Evolutionary conservation across 2,888 invertebrate species (phyloP), one percentile per base, ranked within the genome.

Genomic region (Amblyjoppa fuscipennis): DNA sequence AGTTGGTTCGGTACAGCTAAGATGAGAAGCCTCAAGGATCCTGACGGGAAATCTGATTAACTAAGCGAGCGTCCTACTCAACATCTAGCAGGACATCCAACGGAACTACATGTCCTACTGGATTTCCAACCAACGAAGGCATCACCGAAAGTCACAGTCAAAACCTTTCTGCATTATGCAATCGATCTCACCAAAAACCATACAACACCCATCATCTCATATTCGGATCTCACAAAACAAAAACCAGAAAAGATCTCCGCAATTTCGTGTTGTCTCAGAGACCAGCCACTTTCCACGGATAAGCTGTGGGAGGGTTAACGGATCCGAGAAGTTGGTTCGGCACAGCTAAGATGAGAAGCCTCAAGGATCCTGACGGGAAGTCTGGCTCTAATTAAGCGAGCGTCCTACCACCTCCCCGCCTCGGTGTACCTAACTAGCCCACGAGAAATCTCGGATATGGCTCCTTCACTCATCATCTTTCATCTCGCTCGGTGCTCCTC

Each of bases 361-460:
- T 93, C 92, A 90, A 94, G 93, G 92, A 93, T 93, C 92, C 92
- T 92, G 83, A 92, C 92, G 93, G 34, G 93, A 93, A 93, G 93
- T 93, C 94, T 93, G 93, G 90, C 91, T 94, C 94, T 94, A 94
- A 94, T 94, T 94, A 94, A 94, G 93, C 94, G 90, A 83, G 84
- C 88, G 79, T 87, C 85, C 89, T 92, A 89, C 91, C 89, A 89
- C 86, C 89, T 88, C 89, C 89, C 83, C 84, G 53, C 61, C 79
- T 20, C 70, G 66, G 83, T 75, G 69, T 82, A 83, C 84, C 84
- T 92, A 83, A 69, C 85, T 74, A 34, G 83, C 76, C 85, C 83
- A 81, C 66, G 69, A 81, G 83, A 83, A 64, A 85, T 83, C 79
- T 84, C 84, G 86, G 84, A 85, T 82, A 82, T 83, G 80, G 84